Base-by-base conservation (phyloP, 2,113 vertebrate species). In the Zeus faber region DNA sequence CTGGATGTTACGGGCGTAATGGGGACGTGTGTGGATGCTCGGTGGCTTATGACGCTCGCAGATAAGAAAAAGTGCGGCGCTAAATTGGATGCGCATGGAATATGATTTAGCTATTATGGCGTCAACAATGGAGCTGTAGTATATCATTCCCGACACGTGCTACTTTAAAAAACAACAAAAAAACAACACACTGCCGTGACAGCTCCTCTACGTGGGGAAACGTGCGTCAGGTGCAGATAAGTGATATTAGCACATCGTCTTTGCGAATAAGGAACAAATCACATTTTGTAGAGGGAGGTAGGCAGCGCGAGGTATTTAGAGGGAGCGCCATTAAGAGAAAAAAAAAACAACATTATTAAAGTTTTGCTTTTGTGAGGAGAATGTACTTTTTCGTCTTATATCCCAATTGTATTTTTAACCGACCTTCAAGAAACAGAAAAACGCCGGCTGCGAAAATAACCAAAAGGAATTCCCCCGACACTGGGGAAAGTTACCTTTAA, bases 21-120 rank as follows among this genome's bases (percentile, higher is more conserved):
- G 24, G 44, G 45, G 62, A 67, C 52, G 47, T 45, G 60, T 71
- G 68, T 54, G 65, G 69, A 60, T 52, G 29, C 46, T 64, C 69
- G 58, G 72, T 75, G 40, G 67, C 73, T 67, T 70, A 67, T 40
- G 55, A 53, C 57, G 33, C 61, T 55, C 31, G 13, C 44, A 62
- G 55, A 76, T 67, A 51, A 75, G 37, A 74, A 58, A 21, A 44
- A 5, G 8, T 37, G 27, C 51, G 7, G 39, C 67, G 75, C 52
- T 37, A 29, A 55, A 58, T 44, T 54, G 61, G 63, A 49, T 62
- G 57, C 59, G 35, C 47, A 62, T 67, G 54, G 73, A 71, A 77
- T 65, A 79, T 69, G 65, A 76, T 62, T 74, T 50, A 54, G 50
- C 39, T 66, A 60, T 70, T 41, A 49, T 67, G 70, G 55, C 62